phyloP scores from a whole-genome alignment of 2,797 vertebrate species.

The Oceanodroma leucorhoa region DNA sequence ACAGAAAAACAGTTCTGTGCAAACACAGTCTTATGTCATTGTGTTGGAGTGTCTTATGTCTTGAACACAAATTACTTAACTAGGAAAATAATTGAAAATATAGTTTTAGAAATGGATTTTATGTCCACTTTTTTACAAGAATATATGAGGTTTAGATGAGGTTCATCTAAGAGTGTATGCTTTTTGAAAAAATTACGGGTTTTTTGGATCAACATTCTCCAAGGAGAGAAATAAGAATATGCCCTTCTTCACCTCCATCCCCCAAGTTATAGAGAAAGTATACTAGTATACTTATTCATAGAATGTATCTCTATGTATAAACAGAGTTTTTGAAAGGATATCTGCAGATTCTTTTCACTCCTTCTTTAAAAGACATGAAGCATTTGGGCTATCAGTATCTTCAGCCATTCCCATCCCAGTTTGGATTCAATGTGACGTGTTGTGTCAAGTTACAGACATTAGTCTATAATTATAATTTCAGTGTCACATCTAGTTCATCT shows the following conservation, averaged over 20 bases:
- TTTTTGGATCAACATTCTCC: background rate
- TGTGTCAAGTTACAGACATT: background rate
- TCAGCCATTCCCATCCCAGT: background rate
- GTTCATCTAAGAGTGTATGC: background rate
- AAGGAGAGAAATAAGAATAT: background rate
- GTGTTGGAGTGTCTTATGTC: background rate
- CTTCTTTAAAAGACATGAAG: background rate
- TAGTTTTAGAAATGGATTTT: background rate
- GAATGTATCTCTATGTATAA: background rate
- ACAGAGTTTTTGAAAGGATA: background rate
- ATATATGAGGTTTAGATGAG: background rate
- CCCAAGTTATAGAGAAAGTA: background rate
- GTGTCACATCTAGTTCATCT: background rate
- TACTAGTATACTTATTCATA: background rate
- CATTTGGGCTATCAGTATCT: background rate
- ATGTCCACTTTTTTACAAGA: background rate
- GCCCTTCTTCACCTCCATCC: background rate
- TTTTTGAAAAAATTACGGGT: fast-evolving
- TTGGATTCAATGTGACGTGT: background rate
- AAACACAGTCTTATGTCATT: background rate
- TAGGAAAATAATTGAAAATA: background rate
- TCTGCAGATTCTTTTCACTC: background rate
- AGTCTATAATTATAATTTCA: background rate
- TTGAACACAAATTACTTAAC: background rate
- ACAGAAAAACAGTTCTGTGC: background rate